phyloP scores from a whole-genome alignment of 2,113 vertebrate species.

The Chaenocephalus aceratus region DNA sequence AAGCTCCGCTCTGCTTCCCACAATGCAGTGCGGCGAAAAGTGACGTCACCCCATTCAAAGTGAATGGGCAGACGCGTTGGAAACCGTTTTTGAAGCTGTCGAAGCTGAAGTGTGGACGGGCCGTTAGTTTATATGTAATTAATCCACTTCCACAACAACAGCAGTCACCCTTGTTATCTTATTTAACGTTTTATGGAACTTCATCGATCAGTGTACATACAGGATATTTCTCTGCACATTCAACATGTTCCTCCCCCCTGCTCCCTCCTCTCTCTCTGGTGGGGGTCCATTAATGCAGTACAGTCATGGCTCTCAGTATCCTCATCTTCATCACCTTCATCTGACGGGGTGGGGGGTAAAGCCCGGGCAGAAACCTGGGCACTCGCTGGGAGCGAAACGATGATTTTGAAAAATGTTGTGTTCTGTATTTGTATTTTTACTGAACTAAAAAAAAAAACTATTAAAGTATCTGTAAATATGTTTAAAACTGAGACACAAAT shows the following conservation, averaged over 20 bases:
- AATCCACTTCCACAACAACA: no score
- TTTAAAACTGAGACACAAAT: slow-evolving; percentile 83
- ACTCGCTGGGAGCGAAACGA: slow-evolving; percentile 56
- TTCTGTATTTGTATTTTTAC: slow-evolving; percentile 89
- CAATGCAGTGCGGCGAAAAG: no score
- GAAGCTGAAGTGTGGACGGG: no score
- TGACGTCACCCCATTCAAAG: no score
- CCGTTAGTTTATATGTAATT: not conserved
- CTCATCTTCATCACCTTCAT: slow-evolving; percentile 45
- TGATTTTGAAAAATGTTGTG: slow-evolving; percentile 80
- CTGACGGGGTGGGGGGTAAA: slow-evolving; percentile 31
- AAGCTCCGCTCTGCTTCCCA: no score
- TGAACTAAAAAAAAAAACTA: slow-evolving; percentile 70
- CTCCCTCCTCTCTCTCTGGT: slow-evolving; percentile 1
- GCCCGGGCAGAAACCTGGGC: slow-evolving; percentile 36
- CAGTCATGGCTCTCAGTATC: not conserved
- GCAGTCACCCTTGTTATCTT: no score
- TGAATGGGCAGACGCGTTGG: no score
- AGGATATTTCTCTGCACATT: not conserved
- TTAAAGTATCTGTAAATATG: slow-evolving; percentile 86
- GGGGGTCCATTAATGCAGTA: slow-evolving; percentile 24
- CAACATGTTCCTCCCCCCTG: not conserved
- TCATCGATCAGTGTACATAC: not conserved
- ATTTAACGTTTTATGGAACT: not conserved
- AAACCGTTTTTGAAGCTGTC: no score